Base-by-base conservation (phyloP, 2,888 invertebrate genomes). In the Chrysolina haemoptera region DNA sequence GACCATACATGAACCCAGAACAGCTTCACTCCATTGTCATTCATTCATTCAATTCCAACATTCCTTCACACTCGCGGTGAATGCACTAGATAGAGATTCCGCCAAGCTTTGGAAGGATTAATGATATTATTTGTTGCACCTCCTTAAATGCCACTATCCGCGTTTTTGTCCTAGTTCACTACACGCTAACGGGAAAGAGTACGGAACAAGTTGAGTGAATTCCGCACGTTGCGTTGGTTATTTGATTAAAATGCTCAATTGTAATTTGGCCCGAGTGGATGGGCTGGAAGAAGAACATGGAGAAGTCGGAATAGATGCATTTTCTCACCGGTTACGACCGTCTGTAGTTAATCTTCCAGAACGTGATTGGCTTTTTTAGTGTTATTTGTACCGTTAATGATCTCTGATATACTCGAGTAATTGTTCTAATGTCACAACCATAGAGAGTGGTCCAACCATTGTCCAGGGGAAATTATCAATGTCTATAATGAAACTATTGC, bases 201-300 rank as follows among this genome's bases (percentile, higher is more conserved):
- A 18, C 18, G 53, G 20, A 22, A 53, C 53, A 12, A 20, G 53
- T 53, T 53, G 53, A 53, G 53, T 53, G 53, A 20, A 53, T 53
- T 53, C 53, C 53, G 12, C 53, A 53, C 66, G 66, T 66, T 10
- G 55, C 35, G 66, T 66, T 10, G 55, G 41, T 62, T 63, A 62
- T 70, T 70, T 70, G 70, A 70, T 70, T 70, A 70, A 70, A 70
- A 70, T 46, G 53, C 50, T 70, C 64, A 64, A 70, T 70, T 70
- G 70, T 70, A 64, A 70, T 70, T 70, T 70, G 63, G 63, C 48
- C 48, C 50, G 50, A 70, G 70, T 64, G 64, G 53, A 46, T 70
- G 46, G 53, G 53, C 20, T 53, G 53, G 20, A 53, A 53, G 53
- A 53, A 53, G 53, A 53, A 53, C 20, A 53, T 18, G 53, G 53